Conservation (phyloP, 2,888 invertebrate species). For the Zygaena filipendulae region DNA sequence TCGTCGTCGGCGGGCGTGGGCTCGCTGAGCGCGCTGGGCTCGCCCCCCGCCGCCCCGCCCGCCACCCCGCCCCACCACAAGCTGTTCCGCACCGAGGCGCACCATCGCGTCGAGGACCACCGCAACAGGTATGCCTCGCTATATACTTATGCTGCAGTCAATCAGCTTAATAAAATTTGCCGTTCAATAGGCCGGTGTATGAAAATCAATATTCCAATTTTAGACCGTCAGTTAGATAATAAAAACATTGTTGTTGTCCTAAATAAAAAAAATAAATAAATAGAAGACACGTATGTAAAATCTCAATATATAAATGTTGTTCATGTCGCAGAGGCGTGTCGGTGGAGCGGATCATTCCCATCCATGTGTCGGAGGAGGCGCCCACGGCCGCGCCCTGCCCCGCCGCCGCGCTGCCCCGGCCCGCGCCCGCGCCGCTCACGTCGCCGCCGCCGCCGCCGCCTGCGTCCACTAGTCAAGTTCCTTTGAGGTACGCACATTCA, state of each 20-base stretch:
- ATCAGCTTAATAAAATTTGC: too few species aligned
- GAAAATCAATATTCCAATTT: too few species aligned
- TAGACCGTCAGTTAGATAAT: too few species aligned
- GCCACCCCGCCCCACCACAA: slow-evolving; percentile 27
- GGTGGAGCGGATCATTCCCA: slow-evolving; percentile 63
- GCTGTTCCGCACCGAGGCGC: slow-evolving; percentile 60
- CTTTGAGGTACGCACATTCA: neutral
- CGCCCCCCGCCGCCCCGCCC: slow-evolving; percentile 45
- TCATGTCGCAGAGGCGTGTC: slow-evolving; percentile 50
- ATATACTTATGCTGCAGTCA: neutral
- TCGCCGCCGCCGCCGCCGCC: slow-evolving; percentile 18
- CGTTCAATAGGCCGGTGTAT: too few species aligned
- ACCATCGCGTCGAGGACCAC: slow-evolving; percentile 55
- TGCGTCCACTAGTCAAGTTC: slow-evolving; percentile 19
- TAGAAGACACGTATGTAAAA: too few species aligned
- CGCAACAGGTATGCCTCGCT: slow-evolving; percentile 35
- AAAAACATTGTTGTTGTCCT: too few species aligned
- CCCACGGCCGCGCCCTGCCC: slow-evolving; percentile 20
- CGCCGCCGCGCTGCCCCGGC: slow-evolving; percentile 17
- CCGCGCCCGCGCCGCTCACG: slow-evolving; percentile 20
- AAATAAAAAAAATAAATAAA: too few species aligned
- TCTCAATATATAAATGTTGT: too few species aligned
- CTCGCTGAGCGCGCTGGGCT: slow-evolving; percentile 35
- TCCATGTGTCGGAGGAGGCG: slow-evolving; percentile 41
- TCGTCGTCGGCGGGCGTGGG: slow-evolving; percentile 68